These are phyloP conservation scores for Luffia ferchaultella DNA, from an alignment of 2,888 invertebrate species.

Conservation along the genomic window DNA sequence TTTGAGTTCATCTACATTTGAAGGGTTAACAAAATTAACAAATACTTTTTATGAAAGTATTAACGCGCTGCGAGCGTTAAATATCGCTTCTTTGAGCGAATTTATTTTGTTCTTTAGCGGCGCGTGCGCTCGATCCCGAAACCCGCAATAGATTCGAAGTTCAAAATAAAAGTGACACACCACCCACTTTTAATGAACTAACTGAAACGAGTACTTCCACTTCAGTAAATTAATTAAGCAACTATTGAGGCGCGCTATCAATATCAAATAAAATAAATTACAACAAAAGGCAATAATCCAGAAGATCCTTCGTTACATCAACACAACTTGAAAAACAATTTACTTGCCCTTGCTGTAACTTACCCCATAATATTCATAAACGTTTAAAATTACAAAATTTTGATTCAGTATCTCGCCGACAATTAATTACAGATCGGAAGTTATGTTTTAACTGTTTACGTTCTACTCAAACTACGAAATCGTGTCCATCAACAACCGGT, in stretches of 20 bases:
- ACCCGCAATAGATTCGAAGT: neutral
- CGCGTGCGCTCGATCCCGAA: neutral
- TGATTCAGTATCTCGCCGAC: neutral
- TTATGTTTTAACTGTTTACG: neutral
- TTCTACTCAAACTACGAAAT: neutral
- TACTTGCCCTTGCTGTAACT: neutral
- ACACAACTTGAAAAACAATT: neutral
- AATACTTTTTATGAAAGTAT: neutral
- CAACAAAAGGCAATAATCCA: neutral
- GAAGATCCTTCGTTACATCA: neutral
- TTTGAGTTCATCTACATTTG: neutral
- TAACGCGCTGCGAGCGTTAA: neutral
- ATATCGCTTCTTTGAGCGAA: neutral
- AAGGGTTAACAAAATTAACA: neutral
- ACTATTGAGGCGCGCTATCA: neutral
- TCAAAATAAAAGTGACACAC: neutral
- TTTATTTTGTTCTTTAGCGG: neutral
- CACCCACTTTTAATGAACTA: neutral
- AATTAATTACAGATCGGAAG: too few relatives aligned
- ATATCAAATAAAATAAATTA: neutral
- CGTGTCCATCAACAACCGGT: neutral
- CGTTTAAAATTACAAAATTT: neutral
- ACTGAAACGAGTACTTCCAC: neutral
- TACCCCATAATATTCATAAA: neutral
- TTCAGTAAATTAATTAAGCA: neutral